phyloP scores from a whole-genome alignment of 2,797 vertebrate genomes.

The Capromys pilorides region DNA sequence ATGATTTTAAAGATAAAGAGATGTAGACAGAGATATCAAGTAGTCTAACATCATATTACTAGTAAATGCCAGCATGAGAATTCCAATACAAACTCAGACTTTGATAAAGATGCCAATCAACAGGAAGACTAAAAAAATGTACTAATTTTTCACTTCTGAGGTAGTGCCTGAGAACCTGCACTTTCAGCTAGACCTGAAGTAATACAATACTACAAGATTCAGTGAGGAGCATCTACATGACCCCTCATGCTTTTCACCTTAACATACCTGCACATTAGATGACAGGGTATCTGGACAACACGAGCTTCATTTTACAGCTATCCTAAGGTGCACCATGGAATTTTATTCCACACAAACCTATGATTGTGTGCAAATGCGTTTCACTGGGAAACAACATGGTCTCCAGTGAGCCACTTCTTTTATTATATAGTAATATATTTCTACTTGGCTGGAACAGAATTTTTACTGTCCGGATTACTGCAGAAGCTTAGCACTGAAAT shows the following conservation, averaged over 20 bases:
- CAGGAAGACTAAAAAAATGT: background rate
- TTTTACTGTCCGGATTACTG: background rate
- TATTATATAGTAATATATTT: background rate
- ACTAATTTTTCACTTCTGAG: background rate
- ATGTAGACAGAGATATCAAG: background rate
- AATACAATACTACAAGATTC: background rate
- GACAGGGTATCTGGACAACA: background rate
- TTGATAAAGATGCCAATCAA: background rate
- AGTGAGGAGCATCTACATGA: background rate
- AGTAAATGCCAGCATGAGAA: background rate
- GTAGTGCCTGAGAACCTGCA: background rate
- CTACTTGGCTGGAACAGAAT: background rate
- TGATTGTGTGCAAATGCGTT: background rate
- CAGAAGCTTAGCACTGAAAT: background rate
- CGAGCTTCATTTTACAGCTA: background rate
- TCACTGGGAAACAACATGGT: background rate
- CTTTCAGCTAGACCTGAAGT: background rate
- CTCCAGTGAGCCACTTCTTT: constrained; percentile 24
- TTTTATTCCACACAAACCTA: background rate
- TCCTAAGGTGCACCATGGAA: too few relatives aligned
- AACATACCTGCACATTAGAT: background rate
- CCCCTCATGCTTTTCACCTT: background rate
- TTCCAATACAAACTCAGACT: background rate
- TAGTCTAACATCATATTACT: background rate
- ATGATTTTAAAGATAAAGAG: background rate